Percentiles rank a stretch among this genome's conserved stretches.
These are phyloP conservation scores for Allacma fusca DNA, from an alignment of 2,888 invertebrate species.

Conservation along the genomic window DNA sequence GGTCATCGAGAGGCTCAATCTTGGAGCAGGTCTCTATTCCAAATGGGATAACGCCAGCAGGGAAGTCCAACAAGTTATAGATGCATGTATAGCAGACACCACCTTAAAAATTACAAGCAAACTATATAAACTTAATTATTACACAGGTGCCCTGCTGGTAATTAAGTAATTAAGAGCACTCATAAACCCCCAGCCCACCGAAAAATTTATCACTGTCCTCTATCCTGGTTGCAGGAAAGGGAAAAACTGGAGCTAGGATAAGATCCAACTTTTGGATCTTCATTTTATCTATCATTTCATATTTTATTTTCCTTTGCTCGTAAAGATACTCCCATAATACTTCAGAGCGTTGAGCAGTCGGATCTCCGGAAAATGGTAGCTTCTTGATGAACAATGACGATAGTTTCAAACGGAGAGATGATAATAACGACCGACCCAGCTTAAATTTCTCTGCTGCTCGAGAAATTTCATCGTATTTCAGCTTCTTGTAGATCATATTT, in stretches of 20 bases:
- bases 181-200: too few relatives aligned
- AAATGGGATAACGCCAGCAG: conserved; percentile 49
- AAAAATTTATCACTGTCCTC: too few relatives aligned
- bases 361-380: conserved; percentile 41
- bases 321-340: conserved; percentile 55
- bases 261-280: conserved; percentile 62
- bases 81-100: conserved; percentile 59
- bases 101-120: neutral
- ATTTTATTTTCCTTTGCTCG: conserved; percentile 17
- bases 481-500: conserved; percentile 14
- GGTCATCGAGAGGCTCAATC: conserved; percentile 47
- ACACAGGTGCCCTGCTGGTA: too few relatives aligned
- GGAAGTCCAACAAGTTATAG: conserved; percentile 45
- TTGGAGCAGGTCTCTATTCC: conserved; percentile 51
- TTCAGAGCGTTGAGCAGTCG: too few relatives aligned
- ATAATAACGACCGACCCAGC: neutral
- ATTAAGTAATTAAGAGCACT: too few relatives aligned
- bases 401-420: neutral
- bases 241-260: conserved; percentile 63
- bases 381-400: too few relatives aligned
- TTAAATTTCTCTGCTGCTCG: neutral
- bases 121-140: too few relatives aligned
- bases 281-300: conserved; percentile 27
- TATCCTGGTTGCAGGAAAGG: conserved; percentile 32
- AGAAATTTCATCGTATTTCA: conserved; percentile 14